Percentiles rank a stretch among this genome's conserved stretches.
Conservation (phyloP, 2,797 vertebrate species). For the Eleutherodactylus coqui region DNA sequence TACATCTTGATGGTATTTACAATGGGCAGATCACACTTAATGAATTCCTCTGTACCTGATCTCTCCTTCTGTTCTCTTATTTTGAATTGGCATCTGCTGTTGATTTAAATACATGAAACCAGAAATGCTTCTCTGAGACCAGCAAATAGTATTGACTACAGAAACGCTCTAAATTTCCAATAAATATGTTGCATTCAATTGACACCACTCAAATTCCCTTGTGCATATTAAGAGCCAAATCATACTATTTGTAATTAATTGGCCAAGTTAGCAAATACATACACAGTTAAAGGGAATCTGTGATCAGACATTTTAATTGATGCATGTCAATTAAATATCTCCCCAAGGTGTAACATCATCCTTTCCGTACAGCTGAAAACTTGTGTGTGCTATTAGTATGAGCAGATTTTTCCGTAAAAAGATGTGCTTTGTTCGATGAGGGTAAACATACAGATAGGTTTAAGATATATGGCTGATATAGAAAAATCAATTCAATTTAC, state of each 20-base stretch:
- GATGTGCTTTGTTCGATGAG: neutral
- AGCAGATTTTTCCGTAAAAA: neutral
- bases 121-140: constrained; percentile 19
- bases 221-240: neutral
- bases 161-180: constrained; percentile 20
- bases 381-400: neutral
- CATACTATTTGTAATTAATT: constrained; percentile 31
- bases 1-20: constrained; percentile 37
- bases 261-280: constrained; percentile 15
- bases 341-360: neutral
- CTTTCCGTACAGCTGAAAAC: neutral
- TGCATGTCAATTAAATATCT: constrained; percentile 7
- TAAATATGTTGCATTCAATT: constrained; percentile 16
- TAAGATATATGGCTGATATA: neutral
- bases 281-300: neutral
- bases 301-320: constrained; percentile 8
- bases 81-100: constrained; percentile 44
- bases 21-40: neutral
- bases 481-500: too few relatives aligned
- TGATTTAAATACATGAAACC: constrained; percentile 47
- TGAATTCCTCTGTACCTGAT: constrained; percentile 29
- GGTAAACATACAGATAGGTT: neutral
- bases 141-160: constrained; percentile 15
- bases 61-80: constrained; percentile 15
- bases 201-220: constrained; percentile 17